Conservation (phyloP, 2,797 vertebrate species). For the Nyctibius grandis region DNA sequence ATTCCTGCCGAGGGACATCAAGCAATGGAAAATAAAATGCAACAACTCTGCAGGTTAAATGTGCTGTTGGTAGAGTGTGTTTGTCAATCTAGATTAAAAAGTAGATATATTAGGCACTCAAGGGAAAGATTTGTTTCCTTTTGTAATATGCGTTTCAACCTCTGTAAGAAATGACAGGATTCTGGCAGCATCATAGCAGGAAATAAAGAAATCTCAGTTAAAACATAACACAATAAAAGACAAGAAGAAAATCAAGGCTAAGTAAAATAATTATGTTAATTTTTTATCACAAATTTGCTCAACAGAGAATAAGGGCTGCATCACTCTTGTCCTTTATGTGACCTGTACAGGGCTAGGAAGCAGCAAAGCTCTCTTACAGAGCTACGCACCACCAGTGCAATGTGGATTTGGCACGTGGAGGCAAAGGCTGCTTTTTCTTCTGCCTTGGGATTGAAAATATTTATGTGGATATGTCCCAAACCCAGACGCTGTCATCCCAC, state of each 20-base stretch:
- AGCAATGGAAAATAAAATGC: neutral
- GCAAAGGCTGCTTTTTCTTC: neutral
- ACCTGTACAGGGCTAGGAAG: neutral
- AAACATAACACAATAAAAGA: conserved; percentile 40
- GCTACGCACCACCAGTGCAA: neutral
- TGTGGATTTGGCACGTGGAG: neutral
- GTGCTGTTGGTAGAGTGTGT: neutral
- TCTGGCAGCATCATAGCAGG: conserved; percentile 27
- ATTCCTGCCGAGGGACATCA: neutral
- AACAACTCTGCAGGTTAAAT: neutral
- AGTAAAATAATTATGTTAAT: conserved; percentile 30
- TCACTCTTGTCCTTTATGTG: conserved; percentile 40
- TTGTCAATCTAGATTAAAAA: neutral
- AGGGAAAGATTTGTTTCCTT: neutral
- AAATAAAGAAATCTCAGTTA: conserved; percentile 51
- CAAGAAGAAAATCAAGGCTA: conserved; percentile 26
- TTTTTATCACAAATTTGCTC: conserved; percentile 19
- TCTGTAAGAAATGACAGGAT: neutral
- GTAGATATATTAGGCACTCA: neutral
- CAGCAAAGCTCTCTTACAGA: neutral
- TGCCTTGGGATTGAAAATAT: neutral
- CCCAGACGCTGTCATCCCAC: neutral
- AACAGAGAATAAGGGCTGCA: neutral
- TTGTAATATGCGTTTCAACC: neutral
- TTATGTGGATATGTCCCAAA: neutral